phyloP scores from a whole-genome alignment of 2,888 invertebrate species.

The Andricus curvator region DNA sequence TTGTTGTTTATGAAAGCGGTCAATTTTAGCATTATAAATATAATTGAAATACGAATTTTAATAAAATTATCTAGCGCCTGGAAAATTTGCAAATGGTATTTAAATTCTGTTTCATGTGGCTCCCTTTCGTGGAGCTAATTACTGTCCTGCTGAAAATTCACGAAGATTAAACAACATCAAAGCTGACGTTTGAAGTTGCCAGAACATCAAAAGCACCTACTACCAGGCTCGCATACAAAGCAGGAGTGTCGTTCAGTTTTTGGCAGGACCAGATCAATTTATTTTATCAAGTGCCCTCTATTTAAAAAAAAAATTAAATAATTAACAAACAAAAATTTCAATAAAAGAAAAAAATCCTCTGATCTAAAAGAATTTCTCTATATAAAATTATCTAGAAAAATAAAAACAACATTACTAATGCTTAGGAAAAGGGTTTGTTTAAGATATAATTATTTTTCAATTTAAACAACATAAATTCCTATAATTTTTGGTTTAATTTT shows the following conservation, averaged over 20 bases:
- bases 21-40: background rate
- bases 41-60: background rate
- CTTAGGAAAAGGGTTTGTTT: too few relatives aligned
- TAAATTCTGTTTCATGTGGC: background rate
- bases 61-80: background rate
- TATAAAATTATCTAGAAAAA: too few relatives aligned
- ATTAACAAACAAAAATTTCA: background rate
- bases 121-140: background rate
- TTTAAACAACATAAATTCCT: too few relatives aligned
- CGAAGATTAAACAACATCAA: constrained; percentile 38
- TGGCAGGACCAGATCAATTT: constrained; percentile 9
- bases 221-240: constrained; percentile 69
- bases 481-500: too few relatives aligned
- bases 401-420: too few relatives aligned
- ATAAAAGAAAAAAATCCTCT: too few relatives aligned
- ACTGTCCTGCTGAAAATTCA: constrained; percentile 24
- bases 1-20: too few relatives aligned
- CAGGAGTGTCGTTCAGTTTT: background rate
- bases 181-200: constrained; percentile 69
- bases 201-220: constrained; percentile 74
- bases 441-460: too few relatives aligned
- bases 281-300: background rate
- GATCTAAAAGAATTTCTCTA: too few relatives aligned
- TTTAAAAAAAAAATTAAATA: background rate
- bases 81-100: background rate